Conservation (phyloP, 2,797 vertebrate genomes). For the Argentina silus region DNA sequence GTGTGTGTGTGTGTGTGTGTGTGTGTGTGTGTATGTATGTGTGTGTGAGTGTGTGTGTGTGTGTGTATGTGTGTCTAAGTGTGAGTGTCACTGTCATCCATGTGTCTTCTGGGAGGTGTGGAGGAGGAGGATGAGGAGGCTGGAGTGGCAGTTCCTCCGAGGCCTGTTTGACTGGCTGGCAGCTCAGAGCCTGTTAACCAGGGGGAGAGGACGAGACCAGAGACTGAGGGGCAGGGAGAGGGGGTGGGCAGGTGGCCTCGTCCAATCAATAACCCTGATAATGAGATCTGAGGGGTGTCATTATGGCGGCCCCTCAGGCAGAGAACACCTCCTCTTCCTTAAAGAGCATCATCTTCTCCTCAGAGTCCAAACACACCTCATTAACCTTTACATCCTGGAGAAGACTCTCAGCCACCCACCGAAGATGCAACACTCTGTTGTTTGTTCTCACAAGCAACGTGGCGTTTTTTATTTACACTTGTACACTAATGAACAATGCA, state of each 20-base stretch:
- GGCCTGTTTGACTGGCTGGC: slow-evolving; percentile 13
- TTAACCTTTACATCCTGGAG: slow-evolving; percentile 73
- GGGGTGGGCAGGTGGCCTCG: slow-evolving; percentile 64
- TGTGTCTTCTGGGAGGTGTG: slow-evolving; percentile 24
- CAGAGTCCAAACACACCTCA: slow-evolving; percentile 61
- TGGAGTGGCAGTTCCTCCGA: slow-evolving; percentile 16
- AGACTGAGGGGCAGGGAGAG: slow-evolving; percentile 21
- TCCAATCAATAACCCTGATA: slow-evolving; percentile 81
- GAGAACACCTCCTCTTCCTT: slow-evolving; percentile 60
- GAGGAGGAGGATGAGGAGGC: slow-evolving; percentile 5
- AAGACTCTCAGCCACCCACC: slow-evolving; percentile 43
- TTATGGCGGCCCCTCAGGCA: slow-evolving; percentile 60
- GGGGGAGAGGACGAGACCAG: neutral
- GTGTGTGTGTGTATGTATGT: slow-evolving; percentile 19
- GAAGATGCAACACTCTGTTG: slow-evolving; percentile 21
- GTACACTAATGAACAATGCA: neutral
- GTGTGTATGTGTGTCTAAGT: slow-evolving; percentile 26
- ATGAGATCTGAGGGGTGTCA: slow-evolving; percentile 79
- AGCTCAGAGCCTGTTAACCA: slow-evolving; percentile 24
- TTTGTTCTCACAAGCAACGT: slow-evolving; percentile 34
- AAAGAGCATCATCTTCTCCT: slow-evolving; percentile 65
- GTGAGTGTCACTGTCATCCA: neutral
- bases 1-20: neutral
- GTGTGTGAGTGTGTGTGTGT: slow-evolving; percentile 7
- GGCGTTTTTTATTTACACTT: neutral